Percentiles rank a stretch among this genome's conserved stretches.
phyloP scores from a whole-genome alignment of 2,113 vertebrate genomes.

The Aegotheles bennettii region DNA sequence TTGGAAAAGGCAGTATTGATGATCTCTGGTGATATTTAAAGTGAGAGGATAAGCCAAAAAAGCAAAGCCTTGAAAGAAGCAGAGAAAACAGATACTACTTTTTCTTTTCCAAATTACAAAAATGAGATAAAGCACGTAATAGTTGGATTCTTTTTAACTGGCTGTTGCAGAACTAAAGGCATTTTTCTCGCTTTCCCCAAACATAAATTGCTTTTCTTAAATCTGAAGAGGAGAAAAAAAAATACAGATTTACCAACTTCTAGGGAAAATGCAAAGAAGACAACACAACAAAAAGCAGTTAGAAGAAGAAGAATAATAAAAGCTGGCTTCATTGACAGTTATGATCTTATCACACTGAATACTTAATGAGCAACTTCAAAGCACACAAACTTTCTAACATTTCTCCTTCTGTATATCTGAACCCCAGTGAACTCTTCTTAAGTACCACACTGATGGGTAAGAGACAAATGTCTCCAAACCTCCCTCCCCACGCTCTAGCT shows the following conservation, averaged over 20 bases:
- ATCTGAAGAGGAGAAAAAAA: neutral
- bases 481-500: accelerated
- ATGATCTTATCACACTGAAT: neutral
- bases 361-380: neutral
- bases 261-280: neutral
- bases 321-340: neutral
- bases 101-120: neutral
- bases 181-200: neutral
- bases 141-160: neutral
- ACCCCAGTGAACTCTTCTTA: neutral
- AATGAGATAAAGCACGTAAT: neutral
- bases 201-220: neutral
- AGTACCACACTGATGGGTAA: neutral
- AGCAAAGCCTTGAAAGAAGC: neutral
- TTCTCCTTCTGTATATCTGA: neutral
- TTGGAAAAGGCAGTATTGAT: neutral
- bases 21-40: neutral
- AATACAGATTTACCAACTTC: neutral
- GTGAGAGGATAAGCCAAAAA: neutral
- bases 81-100: neutral
- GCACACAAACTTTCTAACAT: neutral
- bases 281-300: neutral
- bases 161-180: neutral
- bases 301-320: neutral
- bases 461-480: neutral